Evolutionary conservation across 2,113 vertebrate genomes (phyloP).

Genomic region (Xyliphius kryptos): DNA sequence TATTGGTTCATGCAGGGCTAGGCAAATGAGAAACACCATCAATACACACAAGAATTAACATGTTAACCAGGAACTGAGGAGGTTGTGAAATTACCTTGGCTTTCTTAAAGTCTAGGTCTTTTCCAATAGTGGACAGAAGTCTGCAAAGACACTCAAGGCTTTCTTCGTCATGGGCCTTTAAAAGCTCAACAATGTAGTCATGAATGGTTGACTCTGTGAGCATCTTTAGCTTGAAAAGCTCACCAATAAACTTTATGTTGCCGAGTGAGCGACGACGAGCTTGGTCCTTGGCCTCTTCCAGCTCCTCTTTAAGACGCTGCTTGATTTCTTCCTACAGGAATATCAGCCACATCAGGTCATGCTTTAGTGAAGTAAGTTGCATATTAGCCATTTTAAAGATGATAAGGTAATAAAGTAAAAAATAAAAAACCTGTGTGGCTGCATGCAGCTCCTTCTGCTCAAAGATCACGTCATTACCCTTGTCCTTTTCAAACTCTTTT

Average conservation of each 20-base stretch:
- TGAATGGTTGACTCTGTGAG: slow-evolving; percentile 97
- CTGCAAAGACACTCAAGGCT: slow-evolving; percentile 95
- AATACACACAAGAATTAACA: neutral
- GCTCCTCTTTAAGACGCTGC: slow-evolving; percentile 78
- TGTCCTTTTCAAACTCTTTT: slow-evolving; percentile 98
- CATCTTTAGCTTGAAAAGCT: slow-evolving; percentile 98
- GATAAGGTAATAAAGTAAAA: too few species aligned
- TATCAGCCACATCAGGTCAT: too few species aligned
- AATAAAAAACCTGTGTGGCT: slow-evolving; percentile 54
- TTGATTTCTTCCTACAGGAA: slow-evolving; percentile 70
- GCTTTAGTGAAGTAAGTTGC: too few species aligned
- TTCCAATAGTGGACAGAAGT: slow-evolving; percentile 92
- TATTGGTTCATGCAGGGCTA: slow-evolving; percentile 98
- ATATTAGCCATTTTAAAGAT: too few species aligned
- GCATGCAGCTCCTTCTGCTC: slow-evolving; percentile 92
- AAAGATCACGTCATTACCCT: slow-evolving; percentile 90
- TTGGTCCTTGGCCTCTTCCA: slow-evolving; percentile 79
- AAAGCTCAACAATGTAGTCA: slow-evolving; percentile 92
- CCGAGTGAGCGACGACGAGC: slow-evolving; percentile 88
- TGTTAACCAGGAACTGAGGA: too few species aligned
- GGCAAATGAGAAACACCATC: neutral
- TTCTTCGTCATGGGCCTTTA: slow-evolving; percentile 95
- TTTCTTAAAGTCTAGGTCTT: slow-evolving; percentile 96
- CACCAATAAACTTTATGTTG: slow-evolving; percentile 97
- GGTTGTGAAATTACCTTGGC: slow-evolving; percentile 67